Conservation (phyloP, 2,113 vertebrate species). For the Esox niger region DNA sequence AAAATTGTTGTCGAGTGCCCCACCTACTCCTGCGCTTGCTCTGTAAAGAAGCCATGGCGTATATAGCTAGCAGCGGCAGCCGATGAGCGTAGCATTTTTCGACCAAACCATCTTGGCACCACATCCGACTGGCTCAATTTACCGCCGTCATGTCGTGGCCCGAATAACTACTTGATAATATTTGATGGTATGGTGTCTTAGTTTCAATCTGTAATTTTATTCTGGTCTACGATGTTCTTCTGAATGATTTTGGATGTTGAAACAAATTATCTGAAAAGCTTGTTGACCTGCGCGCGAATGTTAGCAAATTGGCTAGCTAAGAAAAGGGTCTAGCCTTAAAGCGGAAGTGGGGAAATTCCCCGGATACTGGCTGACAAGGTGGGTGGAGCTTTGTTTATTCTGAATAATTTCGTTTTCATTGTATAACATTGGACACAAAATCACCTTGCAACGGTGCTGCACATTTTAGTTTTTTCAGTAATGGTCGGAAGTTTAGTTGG, state of each 20-base stretch:
- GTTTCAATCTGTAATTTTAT: not conserved
- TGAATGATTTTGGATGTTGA: not conserved
- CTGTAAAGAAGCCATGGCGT: conserved; percentile 28
- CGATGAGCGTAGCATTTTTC: not conserved
- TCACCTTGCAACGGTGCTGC: no score
- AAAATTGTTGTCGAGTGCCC: not conserved
- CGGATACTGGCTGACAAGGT: no score
- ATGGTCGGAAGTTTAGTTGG: no score
- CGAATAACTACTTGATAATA: conserved; percentile 19
- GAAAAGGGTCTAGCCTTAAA: no score
- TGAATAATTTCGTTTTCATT: no score
- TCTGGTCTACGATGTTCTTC: not conserved
- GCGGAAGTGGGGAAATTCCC: no score
- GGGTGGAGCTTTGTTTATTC: no score
- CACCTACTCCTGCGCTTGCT: conserved; percentile 56
- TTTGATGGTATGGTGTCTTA: not conserved
- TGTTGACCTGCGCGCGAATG: no score
- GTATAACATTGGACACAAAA: no score
- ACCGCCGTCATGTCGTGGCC: not conserved
- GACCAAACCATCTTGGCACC: conserved; percentile 11
- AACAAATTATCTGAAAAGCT: not conserved
- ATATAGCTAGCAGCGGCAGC: conserved; percentile 1
- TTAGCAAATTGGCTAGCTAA: no score
- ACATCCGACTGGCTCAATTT: not conserved
- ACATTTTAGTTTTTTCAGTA: no score